These are phyloP conservation scores for Rhagonycha fulva DNA, from an alignment of 2,888 invertebrate species.

Conservation along the genomic window DNA sequence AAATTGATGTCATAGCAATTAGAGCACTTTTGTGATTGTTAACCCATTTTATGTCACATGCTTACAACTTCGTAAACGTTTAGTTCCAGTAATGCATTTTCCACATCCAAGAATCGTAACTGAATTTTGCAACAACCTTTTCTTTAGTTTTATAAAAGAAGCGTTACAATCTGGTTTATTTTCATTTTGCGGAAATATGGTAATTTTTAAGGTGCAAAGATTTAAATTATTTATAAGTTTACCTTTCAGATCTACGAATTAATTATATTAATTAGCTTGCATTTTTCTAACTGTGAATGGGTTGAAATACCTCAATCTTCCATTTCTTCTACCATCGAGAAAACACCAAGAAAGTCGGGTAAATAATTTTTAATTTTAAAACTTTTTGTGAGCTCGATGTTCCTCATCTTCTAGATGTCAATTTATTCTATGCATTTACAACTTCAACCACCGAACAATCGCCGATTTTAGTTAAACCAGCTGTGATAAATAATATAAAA, in stretches of 20 bases:
- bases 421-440: constrained; percentile 7
- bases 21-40: constrained; percentile 4
- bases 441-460: constrained; percentile 20
- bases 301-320: constrained; percentile 40
- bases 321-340: neutral
- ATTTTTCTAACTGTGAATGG: constrained; percentile 38
- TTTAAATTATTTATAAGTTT: constrained; percentile 4
- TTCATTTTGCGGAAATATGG: neutral
- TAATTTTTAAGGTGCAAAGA: neutral
- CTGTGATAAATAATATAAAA: neutral
- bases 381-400: neutral
- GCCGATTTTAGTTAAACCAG: constrained; percentile 15
- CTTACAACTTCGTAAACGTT: constrained; percentile 4
- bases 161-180: neutral
- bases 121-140: constrained; percentile 11
- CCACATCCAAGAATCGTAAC: constrained; percentile 10
- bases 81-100: constrained; percentile 26
- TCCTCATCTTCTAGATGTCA: constrained; percentile 8
- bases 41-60: constrained; percentile 2
- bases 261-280: constrained; percentile 23
- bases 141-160: neutral
- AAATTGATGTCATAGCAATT: neutral
- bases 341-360: constrained; percentile 8
- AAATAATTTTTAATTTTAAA: neutral
- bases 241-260: constrained; percentile 19